These are phyloP conservation scores for Bungarus multicinctus DNA, from an alignment of 2,113 vertebrate species.

Conservation along the genomic window DNA sequence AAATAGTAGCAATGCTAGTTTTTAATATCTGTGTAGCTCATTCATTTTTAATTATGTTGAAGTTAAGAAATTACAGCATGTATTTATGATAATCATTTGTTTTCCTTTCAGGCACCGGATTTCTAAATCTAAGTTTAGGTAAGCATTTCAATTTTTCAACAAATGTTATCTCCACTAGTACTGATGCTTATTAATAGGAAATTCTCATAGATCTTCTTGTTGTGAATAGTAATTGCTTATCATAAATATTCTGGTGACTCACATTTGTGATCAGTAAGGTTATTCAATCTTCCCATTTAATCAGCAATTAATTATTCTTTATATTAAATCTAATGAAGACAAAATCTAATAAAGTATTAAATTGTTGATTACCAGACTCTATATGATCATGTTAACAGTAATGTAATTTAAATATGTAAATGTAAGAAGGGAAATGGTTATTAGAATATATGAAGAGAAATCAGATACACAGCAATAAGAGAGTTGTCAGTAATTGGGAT, in stretches of 20 bases:
- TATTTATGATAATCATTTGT: slow-evolving; percentile 61
- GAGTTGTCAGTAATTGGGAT: neutral
- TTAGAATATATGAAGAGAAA: neutral
- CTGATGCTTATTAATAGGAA: neutral
- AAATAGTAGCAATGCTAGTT: neutral
- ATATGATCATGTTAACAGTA: neutral
- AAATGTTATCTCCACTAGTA: neutral
- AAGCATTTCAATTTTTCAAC: slow-evolving; percentile 72
- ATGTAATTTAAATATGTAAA: neutral
- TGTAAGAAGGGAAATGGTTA: neutral
- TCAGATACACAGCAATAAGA: neutral
- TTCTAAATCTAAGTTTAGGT: slow-evolving; percentile 99
- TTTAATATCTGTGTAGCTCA: neutral
- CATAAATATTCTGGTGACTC: neutral
- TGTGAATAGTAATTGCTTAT: neutral
- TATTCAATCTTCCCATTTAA: neutral
- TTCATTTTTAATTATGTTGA: slow-evolving; percentile 5
- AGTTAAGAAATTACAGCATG: neutral
- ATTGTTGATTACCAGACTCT: neutral
- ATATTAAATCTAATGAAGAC: neutral
- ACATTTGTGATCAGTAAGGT: neutral
- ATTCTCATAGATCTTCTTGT: neutral
- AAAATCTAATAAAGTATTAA: neutral
- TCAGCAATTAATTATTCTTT: neutral
- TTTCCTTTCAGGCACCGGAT: slow-evolving; percentile 97